phyloP scores from a whole-genome alignment of 2,888 invertebrate species.

The Agrilus mali region DNA sequence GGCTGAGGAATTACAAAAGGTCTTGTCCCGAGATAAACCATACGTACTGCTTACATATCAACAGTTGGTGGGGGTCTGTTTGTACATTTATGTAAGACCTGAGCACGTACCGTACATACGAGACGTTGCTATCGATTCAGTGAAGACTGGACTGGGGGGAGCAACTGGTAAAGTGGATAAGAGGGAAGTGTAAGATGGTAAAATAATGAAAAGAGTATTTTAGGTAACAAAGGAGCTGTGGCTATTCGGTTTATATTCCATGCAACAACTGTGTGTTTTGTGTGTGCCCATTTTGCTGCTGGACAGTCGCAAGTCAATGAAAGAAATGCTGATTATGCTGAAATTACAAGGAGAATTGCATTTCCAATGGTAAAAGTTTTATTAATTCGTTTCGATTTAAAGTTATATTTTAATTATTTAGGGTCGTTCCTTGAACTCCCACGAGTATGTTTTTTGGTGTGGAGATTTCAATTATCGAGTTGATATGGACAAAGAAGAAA shows the following conservation, averaged over 20 bases:
- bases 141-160: conserved; percentile 97
- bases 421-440: conserved; percentile 82
- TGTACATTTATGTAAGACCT: conserved; percentile 87
- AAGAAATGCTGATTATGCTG: conserved; percentile 91
- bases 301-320: conserved; percentile 93
- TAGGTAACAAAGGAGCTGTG: conserved; percentile 89
- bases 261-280: conserved; percentile 92
- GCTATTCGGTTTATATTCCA: conserved; percentile 85
- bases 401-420: no score
- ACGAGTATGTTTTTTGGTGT: conserved; percentile 99
- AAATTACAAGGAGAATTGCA: conserved; percentile 81
- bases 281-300: conserved; percentile 98
- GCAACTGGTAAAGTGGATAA: conserved; percentile 53
- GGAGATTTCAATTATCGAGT: conserved; percentile 99
- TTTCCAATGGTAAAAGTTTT: conserved; percentile 59
- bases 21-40: conserved; percentile 66
- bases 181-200: no score
- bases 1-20: conserved; percentile 90
- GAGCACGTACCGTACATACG: conserved; percentile 78
- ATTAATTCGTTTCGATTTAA: neutral
- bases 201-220: neutral
- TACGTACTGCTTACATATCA: conserved; percentile 88
- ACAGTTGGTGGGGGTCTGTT: conserved; percentile 93
- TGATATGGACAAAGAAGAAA: conserved; percentile 89
- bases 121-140: conserved; percentile 89